Evolutionary conservation across 2,888 invertebrate species (phyloP), one percentile per base, ranked within the genome.

Genomic region (Andrena bucephala): DNA sequence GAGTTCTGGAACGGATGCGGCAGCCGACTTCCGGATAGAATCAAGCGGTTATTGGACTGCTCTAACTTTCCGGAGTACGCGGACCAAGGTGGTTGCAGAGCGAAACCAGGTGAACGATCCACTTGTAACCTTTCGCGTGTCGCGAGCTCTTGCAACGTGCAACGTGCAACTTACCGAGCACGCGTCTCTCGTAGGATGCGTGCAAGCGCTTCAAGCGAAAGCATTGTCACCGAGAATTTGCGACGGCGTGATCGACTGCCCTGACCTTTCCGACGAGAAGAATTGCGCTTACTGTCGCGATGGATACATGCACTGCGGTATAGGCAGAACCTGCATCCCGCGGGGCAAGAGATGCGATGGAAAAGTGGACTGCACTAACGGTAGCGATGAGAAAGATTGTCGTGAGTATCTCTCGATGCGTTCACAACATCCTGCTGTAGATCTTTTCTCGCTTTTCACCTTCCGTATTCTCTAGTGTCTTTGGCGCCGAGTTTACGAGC

Each of bases 1-100:
- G 96, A 97, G 71, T 98, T 98, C 93, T 96, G 97, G 95, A 95
- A 96, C 2, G 97, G 98, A 27, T 98, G 98, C 93, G 97, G 97
- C 0, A 95, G 95, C 83, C 95, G 98, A 0, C 93, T 98, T 70
- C 96, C 97, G 0, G 96, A 96, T 4, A 95, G 96, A 50, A 95
- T 98, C 81, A 96, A 96, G 54, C 96, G 96, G 50, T 95, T 96
- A 76, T 95, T 98, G 84, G 97, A 98, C 93, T 98, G 98, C 91
- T 96, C 96, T 62, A 95, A 95, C 76, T 97, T 97, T 92, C 97
- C 97, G 0, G 97, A 98, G 90, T 97, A 96, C 90, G 96, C 96
- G 48, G 97, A 97, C 27, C 95, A 95, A 4, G 96, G 96, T 7
- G 96, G 96, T 8, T 98, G 98, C 92, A 95, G 95, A 63, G 95